Evolutionary conservation across 2,113 vertebrate species (phyloP).

Genomic region (Thomomys bottae): DNA sequence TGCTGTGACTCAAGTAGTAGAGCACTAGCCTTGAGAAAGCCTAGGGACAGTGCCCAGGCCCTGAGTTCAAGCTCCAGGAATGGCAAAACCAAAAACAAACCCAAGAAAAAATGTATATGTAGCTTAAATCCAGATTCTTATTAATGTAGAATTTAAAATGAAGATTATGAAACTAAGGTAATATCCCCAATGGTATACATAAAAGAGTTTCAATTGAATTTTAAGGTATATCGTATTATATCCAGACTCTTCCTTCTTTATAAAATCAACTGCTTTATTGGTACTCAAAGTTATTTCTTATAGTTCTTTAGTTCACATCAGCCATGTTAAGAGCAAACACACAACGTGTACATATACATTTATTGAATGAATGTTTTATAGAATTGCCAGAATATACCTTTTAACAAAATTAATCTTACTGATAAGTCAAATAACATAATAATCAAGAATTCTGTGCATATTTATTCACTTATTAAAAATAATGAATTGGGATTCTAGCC

Average conservation of each 20-base stretch:
- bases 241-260: background rate
- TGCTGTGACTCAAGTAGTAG: too few relatives aligned
- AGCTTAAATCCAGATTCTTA: background rate
- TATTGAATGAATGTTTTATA: background rate
- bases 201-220: background rate
- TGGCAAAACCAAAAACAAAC: too few relatives aligned
- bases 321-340: background rate
- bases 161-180: background rate
- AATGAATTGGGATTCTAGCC: background rate
- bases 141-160: background rate
- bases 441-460: background rate
- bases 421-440: background rate
- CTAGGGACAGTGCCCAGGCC: too few relatives aligned
- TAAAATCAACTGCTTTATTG: background rate
- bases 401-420: background rate
- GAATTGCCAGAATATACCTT: background rate
- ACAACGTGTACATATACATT: background rate
- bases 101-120: too few relatives aligned
- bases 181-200: background rate
- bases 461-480: conserved; percentile 6
- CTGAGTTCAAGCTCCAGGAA: too few relatives aligned
- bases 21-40: too few relatives aligned
- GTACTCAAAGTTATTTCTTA: background rate
- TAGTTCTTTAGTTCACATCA: conserved; percentile 12
- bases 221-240: conserved; percentile 8